Percentiles rank a stretch among this genome's conserved stretches.
Evolutionary conservation across 2,888 invertebrate genomes (phyloP).

Genomic region (Agriotes lineatus): DNA sequence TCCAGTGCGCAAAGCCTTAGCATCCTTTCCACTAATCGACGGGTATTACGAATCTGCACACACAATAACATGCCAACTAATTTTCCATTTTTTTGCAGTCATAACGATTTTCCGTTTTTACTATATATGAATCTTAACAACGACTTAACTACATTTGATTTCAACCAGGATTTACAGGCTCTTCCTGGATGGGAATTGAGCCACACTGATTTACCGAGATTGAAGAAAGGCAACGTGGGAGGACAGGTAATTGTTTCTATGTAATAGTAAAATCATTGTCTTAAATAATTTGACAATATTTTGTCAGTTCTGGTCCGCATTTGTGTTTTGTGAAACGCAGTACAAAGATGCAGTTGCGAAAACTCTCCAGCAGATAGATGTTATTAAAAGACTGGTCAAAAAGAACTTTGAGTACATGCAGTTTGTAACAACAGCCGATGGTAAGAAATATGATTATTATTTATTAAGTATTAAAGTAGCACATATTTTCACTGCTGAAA

Average conservation of each 20-base stretch:
- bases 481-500: no score
- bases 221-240: slow-evolving; percentile 68
- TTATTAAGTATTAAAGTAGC: no score
- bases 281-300: no score
- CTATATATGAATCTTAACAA: slow-evolving; percentile 53
- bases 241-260: slow-evolving; percentile 66
- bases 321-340: slow-evolving; percentile 68
- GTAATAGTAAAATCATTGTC: no score
- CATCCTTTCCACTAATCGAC: slow-evolving; percentile 3
- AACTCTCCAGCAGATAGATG: slow-evolving; percentile 73
- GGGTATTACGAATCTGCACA: no score
- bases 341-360: slow-evolving; percentile 70
- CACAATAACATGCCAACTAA: no score
- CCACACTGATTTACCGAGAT: slow-evolving; percentile 69
- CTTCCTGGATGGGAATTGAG: slow-evolving; percentile 50
- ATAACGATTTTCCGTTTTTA: slow-evolving; percentile 68
- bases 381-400: slow-evolving; percentile 67
- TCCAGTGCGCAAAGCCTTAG: neutral
- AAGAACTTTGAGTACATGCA: slow-evolving; percentile 27
- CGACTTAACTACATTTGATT: neutral
- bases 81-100: no score
- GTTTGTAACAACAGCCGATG: no score
- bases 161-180: neutral
- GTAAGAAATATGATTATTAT: no score
- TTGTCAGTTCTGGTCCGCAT: slow-evolving; percentile 68